A percentile compares a stretch with the other conserved stretches of the same genome.
phyloP scores from a whole-genome alignment of 2,888 invertebrate species.

The Chrysolina oricalcia region DNA sequence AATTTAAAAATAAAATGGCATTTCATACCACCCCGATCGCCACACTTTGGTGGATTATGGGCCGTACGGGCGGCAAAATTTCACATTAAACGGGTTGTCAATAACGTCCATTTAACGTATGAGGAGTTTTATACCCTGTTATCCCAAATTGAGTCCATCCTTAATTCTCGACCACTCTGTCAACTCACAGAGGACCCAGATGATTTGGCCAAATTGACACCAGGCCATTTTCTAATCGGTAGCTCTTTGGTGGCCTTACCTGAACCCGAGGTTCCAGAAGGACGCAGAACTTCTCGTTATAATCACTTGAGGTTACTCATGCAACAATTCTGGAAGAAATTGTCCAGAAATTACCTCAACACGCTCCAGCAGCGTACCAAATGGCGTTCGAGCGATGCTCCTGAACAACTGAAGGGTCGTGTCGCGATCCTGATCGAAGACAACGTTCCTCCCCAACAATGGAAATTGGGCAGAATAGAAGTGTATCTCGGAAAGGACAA shows the following conservation, averaged over 20 bases:
- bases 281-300: neutral
- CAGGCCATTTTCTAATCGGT: slow-evolving; percentile 16
- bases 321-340: slow-evolving; percentile 16
- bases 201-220: neutral
- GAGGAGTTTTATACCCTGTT: no score
- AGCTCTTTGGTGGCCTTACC: no score
- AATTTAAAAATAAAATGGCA: no score
- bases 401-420: neutral
- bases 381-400: neutral
- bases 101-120: no score
- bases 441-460: slow-evolving; percentile 2
- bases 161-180: slow-evolving; percentile 14
- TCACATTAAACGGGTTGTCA: no score
- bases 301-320: slow-evolving; percentile 9
- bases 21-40: no score
- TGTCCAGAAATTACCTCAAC: slow-evolving; percentile 3
- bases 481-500: slow-evolving; percentile 31
- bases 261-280: neutral
- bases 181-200: slow-evolving; percentile 21
- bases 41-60: no score
- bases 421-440: neutral
- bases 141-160: slow-evolving; percentile 28
- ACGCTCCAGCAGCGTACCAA: no score
- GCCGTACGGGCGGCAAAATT: no score
- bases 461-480: no score